Base-by-base conservation (phyloP, 2,888 invertebrate genomes). In the Clepsis dumicolana region DNA sequence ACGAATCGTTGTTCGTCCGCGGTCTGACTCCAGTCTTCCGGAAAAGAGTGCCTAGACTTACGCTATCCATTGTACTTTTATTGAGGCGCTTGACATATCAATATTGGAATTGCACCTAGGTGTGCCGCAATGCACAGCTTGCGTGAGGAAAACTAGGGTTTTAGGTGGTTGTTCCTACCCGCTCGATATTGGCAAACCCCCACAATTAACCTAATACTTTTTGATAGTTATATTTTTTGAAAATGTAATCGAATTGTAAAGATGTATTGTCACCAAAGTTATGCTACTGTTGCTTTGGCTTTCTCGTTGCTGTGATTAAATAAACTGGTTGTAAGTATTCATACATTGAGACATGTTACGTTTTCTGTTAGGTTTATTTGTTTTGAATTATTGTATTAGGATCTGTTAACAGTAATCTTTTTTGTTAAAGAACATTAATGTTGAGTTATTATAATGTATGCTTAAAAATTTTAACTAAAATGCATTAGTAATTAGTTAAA, bases 181-280 rank as follows among this genome's bases (percentile, higher is more conserved):
- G 80, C 85, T 87, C 82, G 90, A 88, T 91, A 91, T 91, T 94
- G 93, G 92, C 93, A 94, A 93, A 93, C 94, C 92, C 78, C 84
- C 93, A 92, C 93, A 90, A 91, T 90, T 75, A 85, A 79, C 71
- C 73, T 70, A 77, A 76, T 77, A 77, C 78, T 80, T 76, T 73
- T 80, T 79, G 65, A 72, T 73, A 82, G 78, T 70, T n/a, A 72
- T 76, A 83, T 85, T 84, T 85, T 85, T 84, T 85, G 75, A 83
- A 86, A 84, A 80, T 80, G 76, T 78, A 75, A 71, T 77, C 75
- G 71, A 73, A 52, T 61, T 64, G 32, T 50, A 61, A 27, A 61
- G 50, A 65, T 65, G 60, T 73, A 74, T 78, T 79, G 78, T 81
- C 80, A 80, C 76, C 72, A 74, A 78, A 77, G 78, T 80, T 77